phyloP scores from a whole-genome alignment of 1,140 invertebrate species.

The Antheraea mylitta region DNA sequence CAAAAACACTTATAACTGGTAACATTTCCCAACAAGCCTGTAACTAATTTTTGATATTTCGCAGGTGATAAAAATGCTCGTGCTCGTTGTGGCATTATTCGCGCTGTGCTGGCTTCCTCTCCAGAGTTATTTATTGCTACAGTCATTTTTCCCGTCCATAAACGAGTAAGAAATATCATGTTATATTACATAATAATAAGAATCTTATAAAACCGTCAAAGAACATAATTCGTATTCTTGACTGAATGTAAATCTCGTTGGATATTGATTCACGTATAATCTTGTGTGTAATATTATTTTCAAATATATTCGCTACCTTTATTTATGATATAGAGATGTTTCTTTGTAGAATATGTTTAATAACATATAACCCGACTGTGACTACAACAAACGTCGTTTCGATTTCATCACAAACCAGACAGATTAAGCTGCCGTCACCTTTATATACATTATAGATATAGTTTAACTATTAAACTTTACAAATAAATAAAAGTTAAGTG shows the following conservation, averaged over 20 bases:
- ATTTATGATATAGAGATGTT: too few relatives aligned
- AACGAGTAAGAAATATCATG: slow-evolving; percentile 81
- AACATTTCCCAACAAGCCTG: not conserved
- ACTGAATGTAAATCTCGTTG: not conserved
- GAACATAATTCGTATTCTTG: not conserved
- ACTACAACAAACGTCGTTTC: too few relatives aligned
- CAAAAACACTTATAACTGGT: too few relatives aligned
- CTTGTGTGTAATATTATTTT: not conserved
- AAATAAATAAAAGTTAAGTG: too few relatives aligned
- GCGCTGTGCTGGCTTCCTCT: slow-evolving; percentile 90
- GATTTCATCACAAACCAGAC: too few relatives aligned
- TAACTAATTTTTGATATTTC: slow-evolving; percentile 37
- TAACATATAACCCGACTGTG: too few relatives aligned
- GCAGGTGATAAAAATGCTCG: slow-evolving; percentile 92
- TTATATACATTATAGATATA: too few relatives aligned
- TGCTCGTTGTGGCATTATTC: slow-evolving; percentile 89
- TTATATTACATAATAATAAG: not conserved
- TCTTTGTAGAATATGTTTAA: too few relatives aligned
- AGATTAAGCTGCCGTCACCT: too few relatives aligned
- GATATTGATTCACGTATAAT: not conserved
- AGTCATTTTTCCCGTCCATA: slow-evolving; percentile 84
- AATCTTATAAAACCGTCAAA: not conserved
- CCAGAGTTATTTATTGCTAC: slow-evolving; percentile 87
- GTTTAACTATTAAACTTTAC: too few relatives aligned
- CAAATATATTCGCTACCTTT: too few relatives aligned